These are phyloP conservation scores for Stegastes partitus DNA, from an alignment of 2,113 vertebrate genomes.

Conservation along the genomic window DNA sequence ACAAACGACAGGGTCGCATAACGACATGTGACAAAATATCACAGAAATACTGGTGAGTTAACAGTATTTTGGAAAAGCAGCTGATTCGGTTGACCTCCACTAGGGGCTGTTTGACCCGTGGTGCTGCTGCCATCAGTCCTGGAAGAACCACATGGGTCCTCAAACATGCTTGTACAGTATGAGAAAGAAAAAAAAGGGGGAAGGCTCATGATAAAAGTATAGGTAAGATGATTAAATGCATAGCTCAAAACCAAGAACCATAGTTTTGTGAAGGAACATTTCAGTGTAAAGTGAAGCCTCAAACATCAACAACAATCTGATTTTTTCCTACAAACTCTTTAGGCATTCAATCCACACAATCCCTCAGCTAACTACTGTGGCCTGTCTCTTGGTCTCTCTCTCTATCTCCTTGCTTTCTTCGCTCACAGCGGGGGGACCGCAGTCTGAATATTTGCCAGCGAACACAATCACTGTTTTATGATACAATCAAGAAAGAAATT, in stretches of 20 bases:
- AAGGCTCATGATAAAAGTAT: constrained; percentile 31
- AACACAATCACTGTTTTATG: constrained; percentile 29
- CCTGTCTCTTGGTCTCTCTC: constrained; percentile 6
- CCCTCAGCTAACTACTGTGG: constrained; percentile 38
- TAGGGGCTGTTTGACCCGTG: constrained; percentile 57
- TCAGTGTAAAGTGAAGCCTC: constrained; percentile 29
- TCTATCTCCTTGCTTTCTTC: not conserved
- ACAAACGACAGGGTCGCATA: constrained; percentile 69
- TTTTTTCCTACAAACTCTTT: constrained; percentile 65
- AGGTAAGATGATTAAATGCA: constrained; percentile 34
- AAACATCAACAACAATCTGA: constrained; percentile 49
- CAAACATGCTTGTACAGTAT: not conserved
- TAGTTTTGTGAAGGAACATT: constrained; percentile 8
- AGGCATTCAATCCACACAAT: constrained; percentile 30
- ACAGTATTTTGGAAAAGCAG: constrained; percentile 52
- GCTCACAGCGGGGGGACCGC: constrained; percentile 17
- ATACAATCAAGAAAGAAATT: constrained; percentile 53
- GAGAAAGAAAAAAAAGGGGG: not conserved
- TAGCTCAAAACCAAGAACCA: too few species aligned
- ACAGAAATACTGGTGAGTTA: constrained; percentile 40
- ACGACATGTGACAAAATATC: constrained; percentile 69
- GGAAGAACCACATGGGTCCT: constrained; percentile 16
- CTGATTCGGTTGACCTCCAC: constrained; percentile 65
- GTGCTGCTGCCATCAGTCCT: constrained; percentile 38
- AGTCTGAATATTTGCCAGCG: constrained; percentile 14